A percentile compares a stretch with the other conserved stretches of the same genome.
phyloP scores from a whole-genome alignment of 2,797 vertebrate genomes.

The Falco rusticolus region DNA sequence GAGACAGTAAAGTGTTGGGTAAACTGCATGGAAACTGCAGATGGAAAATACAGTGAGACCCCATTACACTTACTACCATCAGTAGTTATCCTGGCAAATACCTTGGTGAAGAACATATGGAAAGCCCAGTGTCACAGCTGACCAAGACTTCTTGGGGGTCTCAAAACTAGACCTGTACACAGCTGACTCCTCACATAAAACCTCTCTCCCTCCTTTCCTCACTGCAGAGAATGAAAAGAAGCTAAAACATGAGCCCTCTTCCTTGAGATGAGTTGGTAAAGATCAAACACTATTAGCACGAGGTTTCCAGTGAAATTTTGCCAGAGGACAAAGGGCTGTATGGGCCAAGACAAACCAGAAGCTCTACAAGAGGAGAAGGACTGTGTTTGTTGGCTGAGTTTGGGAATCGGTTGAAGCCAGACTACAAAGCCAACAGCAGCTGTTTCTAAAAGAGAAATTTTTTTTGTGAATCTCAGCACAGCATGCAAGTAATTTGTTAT shows the following conservation, averaged over 20 bases:
- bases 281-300: not conserved
- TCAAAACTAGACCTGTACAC: not conserved
- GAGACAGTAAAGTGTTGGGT: not conserved
- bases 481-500: slow-evolving; percentile 5
- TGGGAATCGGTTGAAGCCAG: not conserved
- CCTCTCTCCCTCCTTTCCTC: not conserved
- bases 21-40: not conserved
- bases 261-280: not conserved
- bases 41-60: not conserved
- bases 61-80: not conserved
- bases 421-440: slow-evolving; percentile 10
- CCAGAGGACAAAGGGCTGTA: slow-evolving; percentile 5
- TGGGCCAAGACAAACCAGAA: slow-evolving; percentile 51
- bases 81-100: not conserved
- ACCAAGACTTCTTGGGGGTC: not conserved
- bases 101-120: not conserved
- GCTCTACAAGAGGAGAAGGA: slow-evolving; percentile 19
- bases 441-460: not conserved
- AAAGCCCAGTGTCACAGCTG: not conserved
- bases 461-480: not conserved
- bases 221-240: not conserved
- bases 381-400: slow-evolving; percentile 36
- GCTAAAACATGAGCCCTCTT: not conserved
- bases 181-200: not conserved
- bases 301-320: slow-evolving; percentile 15